phyloP scores from a whole-genome alignment of 2,113 vertebrate species.

The Tragelaphus buxtoni region DNA sequence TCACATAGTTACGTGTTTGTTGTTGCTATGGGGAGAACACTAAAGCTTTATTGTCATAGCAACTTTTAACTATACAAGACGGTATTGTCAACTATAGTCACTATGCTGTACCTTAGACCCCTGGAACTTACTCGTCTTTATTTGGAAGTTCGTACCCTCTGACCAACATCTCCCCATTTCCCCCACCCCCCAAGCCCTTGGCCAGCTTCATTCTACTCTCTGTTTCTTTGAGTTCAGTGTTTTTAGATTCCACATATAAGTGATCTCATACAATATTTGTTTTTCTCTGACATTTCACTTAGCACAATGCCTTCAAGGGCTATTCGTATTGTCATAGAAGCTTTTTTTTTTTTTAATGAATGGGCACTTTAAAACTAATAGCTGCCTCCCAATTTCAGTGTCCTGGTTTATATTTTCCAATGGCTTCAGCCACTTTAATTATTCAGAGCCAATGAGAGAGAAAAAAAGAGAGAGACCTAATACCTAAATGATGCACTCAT shows the following conservation, averaged over 20 bases:
- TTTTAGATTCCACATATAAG: background rate
- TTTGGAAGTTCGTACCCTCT: background rate
- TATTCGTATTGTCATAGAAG: background rate
- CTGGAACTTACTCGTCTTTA: background rate
- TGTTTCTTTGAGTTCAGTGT: background rate
- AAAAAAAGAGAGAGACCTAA: background rate
- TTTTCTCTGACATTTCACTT: background rate
- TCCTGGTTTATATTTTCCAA: background rate
- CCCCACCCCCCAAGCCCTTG: background rate
- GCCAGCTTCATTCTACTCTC: background rate
- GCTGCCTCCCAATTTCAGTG: background rate
- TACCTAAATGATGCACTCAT: background rate
- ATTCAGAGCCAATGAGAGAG: background rate
- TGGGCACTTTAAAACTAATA: background rate
- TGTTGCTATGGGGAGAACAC: background rate
- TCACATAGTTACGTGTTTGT: background rate
- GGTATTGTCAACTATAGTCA: background rate
- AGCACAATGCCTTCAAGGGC: background rate
- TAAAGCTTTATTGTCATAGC: background rate
- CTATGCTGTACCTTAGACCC: background rate
- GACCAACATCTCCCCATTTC: background rate
- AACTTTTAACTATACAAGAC: background rate
- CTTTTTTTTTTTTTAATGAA: background rate
- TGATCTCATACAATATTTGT: background rate
- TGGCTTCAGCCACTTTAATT: constrained; percentile 2